Evolutionary conservation across 2,113 vertebrate genomes (phyloP).

Genomic region (Emydura subglobosa): DNA sequence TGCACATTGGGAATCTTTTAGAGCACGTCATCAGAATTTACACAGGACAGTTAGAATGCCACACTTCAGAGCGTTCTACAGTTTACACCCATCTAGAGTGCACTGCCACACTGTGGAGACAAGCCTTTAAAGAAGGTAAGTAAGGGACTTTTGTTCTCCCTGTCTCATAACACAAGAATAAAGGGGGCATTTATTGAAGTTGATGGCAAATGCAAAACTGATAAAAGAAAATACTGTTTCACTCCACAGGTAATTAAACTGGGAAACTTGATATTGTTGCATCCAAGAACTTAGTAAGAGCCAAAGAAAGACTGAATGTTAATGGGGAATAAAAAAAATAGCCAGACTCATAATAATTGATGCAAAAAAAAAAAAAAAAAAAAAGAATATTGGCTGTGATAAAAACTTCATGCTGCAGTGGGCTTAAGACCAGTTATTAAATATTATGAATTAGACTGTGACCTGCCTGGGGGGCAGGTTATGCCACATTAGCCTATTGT

Average conservation of each 20-base stretch:
- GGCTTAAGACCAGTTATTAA: background rate
- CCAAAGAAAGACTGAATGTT: background rate
- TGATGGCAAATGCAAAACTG: background rate
- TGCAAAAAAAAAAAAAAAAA: fast-evolving
- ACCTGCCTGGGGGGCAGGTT: background rate
- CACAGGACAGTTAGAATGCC: background rate
- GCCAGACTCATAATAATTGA: background rate
- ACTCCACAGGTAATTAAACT: background rate
- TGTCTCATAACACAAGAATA: background rate
- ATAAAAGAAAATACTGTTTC: background rate
- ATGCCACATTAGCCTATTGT: background rate
- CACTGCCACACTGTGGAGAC: background rate
- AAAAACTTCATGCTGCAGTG: background rate
- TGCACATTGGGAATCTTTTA: background rate
- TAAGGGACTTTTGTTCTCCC: background rate
- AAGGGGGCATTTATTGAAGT: background rate
- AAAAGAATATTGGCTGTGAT: background rate
- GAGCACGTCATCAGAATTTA: background rate
- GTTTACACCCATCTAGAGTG: background rate
- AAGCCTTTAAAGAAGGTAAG: background rate
- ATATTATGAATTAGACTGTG: background rate
- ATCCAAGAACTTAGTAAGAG: background rate
- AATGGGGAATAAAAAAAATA: background rate
- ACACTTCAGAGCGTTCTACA: background rate
- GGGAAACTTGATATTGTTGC: background rate